phyloP scores from a whole-genome alignment of 1,140 invertebrate species.

The Campodea augens region DNA sequence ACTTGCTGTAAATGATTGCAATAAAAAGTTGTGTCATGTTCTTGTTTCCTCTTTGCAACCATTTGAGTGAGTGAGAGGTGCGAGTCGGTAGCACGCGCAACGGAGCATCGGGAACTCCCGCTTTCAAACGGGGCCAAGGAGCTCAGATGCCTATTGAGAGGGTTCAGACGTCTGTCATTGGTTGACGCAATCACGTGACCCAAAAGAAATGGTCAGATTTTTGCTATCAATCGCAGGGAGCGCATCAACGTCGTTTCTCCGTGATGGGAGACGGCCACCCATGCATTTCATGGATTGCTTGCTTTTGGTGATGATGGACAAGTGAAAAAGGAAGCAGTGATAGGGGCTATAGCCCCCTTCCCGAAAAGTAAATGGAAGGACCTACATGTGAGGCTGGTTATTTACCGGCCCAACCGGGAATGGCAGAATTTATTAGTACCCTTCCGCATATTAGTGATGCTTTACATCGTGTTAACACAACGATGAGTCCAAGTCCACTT shows the following conservation, averaged over 20 bases:
- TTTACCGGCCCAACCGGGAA: conserved; percentile 78
- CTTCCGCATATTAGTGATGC: conserved; percentile 20
- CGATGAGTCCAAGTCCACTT: conserved; percentile 20
- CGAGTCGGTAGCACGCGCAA: conserved; percentile 2
- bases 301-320: neutral
- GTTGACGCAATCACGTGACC: conserved; percentile 15
- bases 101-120: neutral
- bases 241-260: conserved; percentile 7
- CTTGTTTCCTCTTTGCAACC: conserved; percentile 14
- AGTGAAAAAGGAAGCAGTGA: conserved; percentile 23
- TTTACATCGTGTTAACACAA: conserved; percentile 11
- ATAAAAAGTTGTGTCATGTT: too few relatives aligned
- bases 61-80: neutral
- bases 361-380: conserved; percentile 13
- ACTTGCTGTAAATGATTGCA: too few relatives aligned
- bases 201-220: conserved; percentile 16
- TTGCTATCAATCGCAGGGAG: conserved; percentile 15
- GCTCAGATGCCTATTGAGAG: conserved; percentile 9
- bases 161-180: conserved; percentile 12
- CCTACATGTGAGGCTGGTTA: conserved; percentile 56
- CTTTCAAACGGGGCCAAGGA: neutral
- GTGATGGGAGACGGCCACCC: neutral
- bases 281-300: neutral
- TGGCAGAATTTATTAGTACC: conserved; percentile 78
- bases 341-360: conserved; percentile 20